Evolutionary conservation across 2,797 vertebrate species (phyloP).

Genomic region (Sebastes hubbsi): DNA sequence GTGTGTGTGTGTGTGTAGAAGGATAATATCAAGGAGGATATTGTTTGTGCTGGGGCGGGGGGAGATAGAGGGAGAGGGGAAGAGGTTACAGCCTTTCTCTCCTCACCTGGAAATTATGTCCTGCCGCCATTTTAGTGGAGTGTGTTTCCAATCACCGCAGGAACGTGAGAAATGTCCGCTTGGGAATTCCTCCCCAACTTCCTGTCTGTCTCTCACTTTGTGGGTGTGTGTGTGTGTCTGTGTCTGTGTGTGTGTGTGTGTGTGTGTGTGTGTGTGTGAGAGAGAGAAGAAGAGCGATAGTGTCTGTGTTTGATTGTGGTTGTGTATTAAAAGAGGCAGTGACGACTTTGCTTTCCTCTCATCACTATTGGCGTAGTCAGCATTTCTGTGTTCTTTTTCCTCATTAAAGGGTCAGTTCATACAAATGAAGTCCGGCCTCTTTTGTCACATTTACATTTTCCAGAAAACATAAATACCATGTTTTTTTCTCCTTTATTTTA

Average conservation of each 20-base stretch:
- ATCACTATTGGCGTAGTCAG: background rate
- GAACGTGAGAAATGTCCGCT: slow-evolving; percentile 91
- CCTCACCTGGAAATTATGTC: slow-evolving; percentile 97
- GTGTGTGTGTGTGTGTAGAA: slow-evolving; percentile 75
- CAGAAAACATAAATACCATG: too few species aligned
- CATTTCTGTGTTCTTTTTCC: background rate
- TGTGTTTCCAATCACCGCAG: slow-evolving; percentile 87
- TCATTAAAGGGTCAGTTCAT: background rate
- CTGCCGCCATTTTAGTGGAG: slow-evolving; percentile 83
- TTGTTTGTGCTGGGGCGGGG: slow-evolving; percentile 73
- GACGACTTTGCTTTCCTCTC: background rate
- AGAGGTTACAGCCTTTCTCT: slow-evolving; percentile 90
- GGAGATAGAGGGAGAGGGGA: slow-evolving; percentile 77
- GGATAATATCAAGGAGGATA: slow-evolving; percentile 79
- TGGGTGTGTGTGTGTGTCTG: slow-evolving; percentile 1
- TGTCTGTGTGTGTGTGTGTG: background rate
- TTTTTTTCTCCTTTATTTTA: background rate
- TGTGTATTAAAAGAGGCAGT: background rate
- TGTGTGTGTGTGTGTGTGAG: background rate
- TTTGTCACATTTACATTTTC: too few species aligned
- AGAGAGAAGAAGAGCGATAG: background rate
- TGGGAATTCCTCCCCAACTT: slow-evolving; percentile 79
- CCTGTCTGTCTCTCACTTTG: slow-evolving; percentile 63
- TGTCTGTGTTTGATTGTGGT: slow-evolving; percentile 18
- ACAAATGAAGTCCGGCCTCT: background rate